Evolutionary conservation across 1,140 invertebrate species (phyloP).

Genomic region (Tetramorium simillimum): DNA sequence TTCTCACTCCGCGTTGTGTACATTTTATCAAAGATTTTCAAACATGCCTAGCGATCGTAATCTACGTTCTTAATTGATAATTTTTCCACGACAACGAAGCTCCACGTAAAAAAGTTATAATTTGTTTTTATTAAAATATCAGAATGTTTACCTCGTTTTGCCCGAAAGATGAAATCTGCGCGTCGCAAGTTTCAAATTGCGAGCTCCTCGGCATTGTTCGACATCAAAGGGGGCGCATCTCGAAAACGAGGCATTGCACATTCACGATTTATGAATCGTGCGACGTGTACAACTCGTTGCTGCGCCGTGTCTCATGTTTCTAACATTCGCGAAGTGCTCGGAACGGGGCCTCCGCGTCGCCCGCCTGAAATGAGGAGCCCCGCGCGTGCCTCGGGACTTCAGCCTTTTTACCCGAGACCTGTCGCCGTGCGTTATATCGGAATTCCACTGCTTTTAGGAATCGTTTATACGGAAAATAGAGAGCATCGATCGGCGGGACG

Average conservation of each 20-base stretch:
- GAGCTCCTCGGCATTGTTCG: background rate
- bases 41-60: background rate
- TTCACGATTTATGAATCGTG: slow-evolving; percentile 26
- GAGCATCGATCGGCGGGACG: slow-evolving; percentile 63
- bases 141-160: background rate
- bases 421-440: slow-evolving; percentile 1
- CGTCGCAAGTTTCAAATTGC: background rate
- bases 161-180: background rate
- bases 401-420: slow-evolving; percentile 30
- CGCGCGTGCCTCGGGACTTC: background rate
- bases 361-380: background rate
- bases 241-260: background rate
- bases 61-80: background rate
- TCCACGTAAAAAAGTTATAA: background rate
- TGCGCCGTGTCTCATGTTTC: background rate
- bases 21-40: background rate
- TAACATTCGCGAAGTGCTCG: background rate
- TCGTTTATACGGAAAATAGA: slow-evolving; percentile 71
- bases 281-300: background rate
- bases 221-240: background rate
- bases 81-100: background rate
- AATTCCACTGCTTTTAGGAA: slow-evolving; percentile 52
- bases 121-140: background rate
- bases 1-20: background rate
- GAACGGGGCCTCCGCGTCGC: background rate